A percentile compares a stretch with the other conserved stretches of the same genome.
phyloP scores from a whole-genome alignment of 2,113 vertebrate species.

The Solenodon paradoxus region DNA sequence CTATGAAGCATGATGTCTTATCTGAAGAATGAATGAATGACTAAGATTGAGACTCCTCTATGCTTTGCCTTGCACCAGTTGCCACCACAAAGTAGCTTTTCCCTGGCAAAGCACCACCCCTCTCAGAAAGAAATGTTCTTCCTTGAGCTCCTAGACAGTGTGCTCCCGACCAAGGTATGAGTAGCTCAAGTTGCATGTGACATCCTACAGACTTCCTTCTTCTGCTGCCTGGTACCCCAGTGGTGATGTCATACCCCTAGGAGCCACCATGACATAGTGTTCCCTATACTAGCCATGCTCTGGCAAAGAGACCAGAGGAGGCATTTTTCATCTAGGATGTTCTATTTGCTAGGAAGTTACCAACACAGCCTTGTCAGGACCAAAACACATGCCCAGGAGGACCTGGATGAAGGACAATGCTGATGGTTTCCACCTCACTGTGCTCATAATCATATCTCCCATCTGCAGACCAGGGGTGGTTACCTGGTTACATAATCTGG shows the following conservation, averaged over 20 bases:
- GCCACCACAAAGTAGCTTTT: background rate
- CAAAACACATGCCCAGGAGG: background rate
- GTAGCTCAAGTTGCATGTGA: background rate
- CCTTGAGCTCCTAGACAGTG: too few relatives aligned
- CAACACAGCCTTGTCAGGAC: background rate
- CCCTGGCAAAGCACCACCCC: background rate
- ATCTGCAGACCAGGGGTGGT: background rate
- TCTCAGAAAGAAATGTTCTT: background rate
- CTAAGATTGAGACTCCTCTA: background rate
- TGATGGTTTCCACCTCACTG: background rate
- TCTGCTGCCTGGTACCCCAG: background rate
- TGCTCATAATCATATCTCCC: rapidly evolving
- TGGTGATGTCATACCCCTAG: rapidly evolving
- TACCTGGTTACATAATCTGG: rapidly evolving
- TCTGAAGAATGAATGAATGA: background rate
- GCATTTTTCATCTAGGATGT: background rate
- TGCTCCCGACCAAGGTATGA: background rate
- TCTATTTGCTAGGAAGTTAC: background rate
- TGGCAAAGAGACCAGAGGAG: background rate
- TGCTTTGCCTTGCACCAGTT: background rate
- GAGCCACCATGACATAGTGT: background rate
- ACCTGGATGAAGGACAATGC: background rate
- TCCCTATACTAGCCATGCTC: background rate
- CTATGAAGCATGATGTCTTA: background rate
- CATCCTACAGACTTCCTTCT: background rate